phyloP scores from a whole-genome alignment of 2,888 invertebrate genomes.

The Lasius fuliginosus region DNA sequence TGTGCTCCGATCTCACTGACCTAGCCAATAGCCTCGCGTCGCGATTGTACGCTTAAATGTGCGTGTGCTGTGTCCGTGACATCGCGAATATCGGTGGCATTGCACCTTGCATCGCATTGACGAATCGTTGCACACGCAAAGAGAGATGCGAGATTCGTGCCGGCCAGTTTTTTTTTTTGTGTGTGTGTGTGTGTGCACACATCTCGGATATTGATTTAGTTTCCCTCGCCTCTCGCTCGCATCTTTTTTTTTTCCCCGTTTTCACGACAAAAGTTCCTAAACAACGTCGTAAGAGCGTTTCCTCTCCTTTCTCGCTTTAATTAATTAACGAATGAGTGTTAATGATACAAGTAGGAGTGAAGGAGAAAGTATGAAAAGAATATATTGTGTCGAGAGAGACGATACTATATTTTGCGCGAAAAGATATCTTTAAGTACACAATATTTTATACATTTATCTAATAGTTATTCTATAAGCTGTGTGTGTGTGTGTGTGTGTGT shows the following conservation, averaged over 20 bases:
- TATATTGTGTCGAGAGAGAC: no score
- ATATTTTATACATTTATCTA: no score
- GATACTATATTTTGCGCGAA: no score
- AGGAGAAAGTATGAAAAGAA: no score
- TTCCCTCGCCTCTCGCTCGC: slow-evolving; percentile 75
- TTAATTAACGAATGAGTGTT: no score
- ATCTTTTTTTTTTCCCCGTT: not conserved
- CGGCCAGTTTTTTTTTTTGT: slow-evolving; percentile 42
- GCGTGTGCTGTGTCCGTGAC: slow-evolving; percentile 54
- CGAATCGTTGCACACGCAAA: slow-evolving; percentile 68
- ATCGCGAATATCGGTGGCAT: slow-evolving; percentile 67
- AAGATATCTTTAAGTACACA: no score
- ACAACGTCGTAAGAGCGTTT: not conserved
- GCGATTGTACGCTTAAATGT: not conserved
- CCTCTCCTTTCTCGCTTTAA: not conserved
- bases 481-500: no score
- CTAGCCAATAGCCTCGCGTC: slow-evolving; percentile 58
- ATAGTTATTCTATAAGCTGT: no score
- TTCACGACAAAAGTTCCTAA: slow-evolving; percentile 38
- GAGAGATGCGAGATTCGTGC: slow-evolving; percentile 77
- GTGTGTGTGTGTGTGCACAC: slow-evolving; percentile 70
- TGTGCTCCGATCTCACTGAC: slow-evolving; percentile 52
- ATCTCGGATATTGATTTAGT: slow-evolving; percentile 85
- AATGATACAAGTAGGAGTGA: no score
- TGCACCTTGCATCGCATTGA: slow-evolving; percentile 63